Evolutionary conservation across 2,113 vertebrate genomes (phyloP).

Genomic region (Eira barbara): DNA sequence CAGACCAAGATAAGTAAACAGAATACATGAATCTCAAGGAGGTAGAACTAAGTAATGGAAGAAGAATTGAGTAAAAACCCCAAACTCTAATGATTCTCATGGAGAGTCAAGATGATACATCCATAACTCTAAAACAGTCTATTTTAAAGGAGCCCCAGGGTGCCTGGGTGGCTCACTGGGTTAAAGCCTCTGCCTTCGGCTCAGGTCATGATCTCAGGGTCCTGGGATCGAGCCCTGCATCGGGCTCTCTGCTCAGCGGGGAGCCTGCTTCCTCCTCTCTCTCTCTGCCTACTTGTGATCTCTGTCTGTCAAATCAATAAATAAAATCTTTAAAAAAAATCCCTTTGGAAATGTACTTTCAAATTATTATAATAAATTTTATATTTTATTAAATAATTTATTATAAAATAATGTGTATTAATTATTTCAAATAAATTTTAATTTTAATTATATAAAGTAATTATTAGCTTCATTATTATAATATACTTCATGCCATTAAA

Average conservation of each 20-base stretch:
- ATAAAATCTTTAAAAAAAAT: no score
- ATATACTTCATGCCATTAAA: background rate
- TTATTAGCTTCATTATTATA: background rate
- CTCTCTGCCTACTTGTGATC: no score
- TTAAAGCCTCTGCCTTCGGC: no score
- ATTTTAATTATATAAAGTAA: background rate
- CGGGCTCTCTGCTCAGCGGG: no score
- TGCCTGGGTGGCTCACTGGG: no score
- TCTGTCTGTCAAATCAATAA: no score
- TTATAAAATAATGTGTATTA: background rate
- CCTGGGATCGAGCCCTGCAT: no score
- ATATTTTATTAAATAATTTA: background rate
- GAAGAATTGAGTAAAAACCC: background rate
- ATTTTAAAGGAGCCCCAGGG: background rate
- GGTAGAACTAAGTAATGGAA: background rate
- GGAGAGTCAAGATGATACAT: background rate
- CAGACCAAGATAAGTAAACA: background rate
- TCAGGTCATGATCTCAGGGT: no score
- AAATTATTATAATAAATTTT: background rate
- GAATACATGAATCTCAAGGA: background rate
- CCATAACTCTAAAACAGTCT: background rate
- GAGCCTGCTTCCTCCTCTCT: no score
- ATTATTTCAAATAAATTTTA: background rate
- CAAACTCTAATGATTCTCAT: background rate
- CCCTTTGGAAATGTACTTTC: background rate